Base-by-base conservation (phyloP, 1,140 invertebrate genomes). In the Ectropis grisescens region DNA sequence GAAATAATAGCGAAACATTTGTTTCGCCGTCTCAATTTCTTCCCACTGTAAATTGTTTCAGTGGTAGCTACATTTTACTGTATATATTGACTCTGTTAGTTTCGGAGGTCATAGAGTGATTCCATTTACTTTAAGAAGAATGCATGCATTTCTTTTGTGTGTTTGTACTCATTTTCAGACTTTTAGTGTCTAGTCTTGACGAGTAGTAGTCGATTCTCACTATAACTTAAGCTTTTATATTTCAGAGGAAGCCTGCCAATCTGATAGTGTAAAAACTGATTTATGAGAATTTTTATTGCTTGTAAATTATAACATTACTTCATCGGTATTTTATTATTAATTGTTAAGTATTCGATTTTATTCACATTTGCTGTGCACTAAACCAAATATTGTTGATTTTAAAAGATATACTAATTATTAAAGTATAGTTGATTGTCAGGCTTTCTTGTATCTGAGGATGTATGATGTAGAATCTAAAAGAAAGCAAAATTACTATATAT, bases 121-220 rank as follows among this genome's bases (percentile, higher is more conserved):
- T 80, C 75, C 75, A 80, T 80, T 78, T 80, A 70, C 62, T 80
- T 60, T 80, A 78, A 78, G 75, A 69, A 57, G 75, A 67, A 78
- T 80, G 75, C 67, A 60, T 80, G 75, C 75, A 80, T 80, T 80
- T 80, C 72, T 74, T 65, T 64, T 23, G 72, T 67, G 68, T 80
- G 72, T 70, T 60, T 75, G 72, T 75, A 74, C 61, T 76, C 70
- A 78, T 66, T 67, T 67, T 66, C 60, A 71, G 54, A 67, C 50
- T 64, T 67, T 54, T 71, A 74, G 68, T 65, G 58, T 74, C 72
- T 78, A 78, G 72, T 81, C 72, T 57, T 67, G 62, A 62, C 51
- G 55, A 66, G 64, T 71, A 67, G 58, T 43, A 69, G 50, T 71
- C 58, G 66, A 74, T 67, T 79, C 62, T 74, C 60, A 74, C 47